A percentile compares a stretch with the other conserved stretches of the same genome.
Evolutionary conservation across 2,888 invertebrate genomes (phyloP).

Genomic region (Thymelicus acteon): DNA sequence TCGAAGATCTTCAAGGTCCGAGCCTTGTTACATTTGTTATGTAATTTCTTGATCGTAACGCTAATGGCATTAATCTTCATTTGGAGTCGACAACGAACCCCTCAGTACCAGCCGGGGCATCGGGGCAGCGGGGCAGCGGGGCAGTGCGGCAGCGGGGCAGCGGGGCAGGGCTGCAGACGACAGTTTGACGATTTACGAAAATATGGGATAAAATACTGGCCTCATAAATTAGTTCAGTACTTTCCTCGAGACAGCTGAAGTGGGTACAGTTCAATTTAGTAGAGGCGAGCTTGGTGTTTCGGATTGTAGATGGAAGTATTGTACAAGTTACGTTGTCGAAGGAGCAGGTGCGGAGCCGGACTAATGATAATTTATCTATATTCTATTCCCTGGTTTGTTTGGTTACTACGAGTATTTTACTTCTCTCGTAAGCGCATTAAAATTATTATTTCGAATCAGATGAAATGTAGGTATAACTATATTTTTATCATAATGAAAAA

Average conservation of each 20-base stretch:
- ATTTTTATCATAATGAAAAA: too few relatives aligned
- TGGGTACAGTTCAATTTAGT: slow-evolving; percentile 13
- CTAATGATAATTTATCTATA: too few relatives aligned
- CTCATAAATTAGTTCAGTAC: slow-evolving; percentile 25
- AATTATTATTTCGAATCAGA: too few relatives aligned
- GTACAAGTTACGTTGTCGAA: too few relatives aligned
- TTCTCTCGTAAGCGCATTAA: too few relatives aligned
- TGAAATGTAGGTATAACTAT: too few relatives aligned
- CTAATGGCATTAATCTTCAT: slow-evolving; percentile 34
- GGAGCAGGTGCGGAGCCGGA: too few relatives aligned
- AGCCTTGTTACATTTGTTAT: slow-evolving; percentile 29
- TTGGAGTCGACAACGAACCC: slow-evolving; percentile 11
- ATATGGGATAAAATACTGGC: slow-evolving; percentile 21
- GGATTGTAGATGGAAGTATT: too few relatives aligned
- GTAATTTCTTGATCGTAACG: slow-evolving; percentile 34
- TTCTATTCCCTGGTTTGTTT: too few relatives aligned
- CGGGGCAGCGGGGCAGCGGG: neutral
- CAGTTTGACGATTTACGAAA: slow-evolving; percentile 31
- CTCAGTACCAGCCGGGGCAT: neutral
- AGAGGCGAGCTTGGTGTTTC: neutral
- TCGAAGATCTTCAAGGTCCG: slow-evolving; percentile 16
- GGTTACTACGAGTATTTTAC: too few relatives aligned
- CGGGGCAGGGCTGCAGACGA: slow-evolving; percentile 14
- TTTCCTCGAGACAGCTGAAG: slow-evolving; percentile 13
- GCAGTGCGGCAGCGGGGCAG: neutral